These are phyloP conservation scores for Chionis minor DNA, from an alignment of 2,113 vertebrate genomes.

Conservation along the genomic window DNA sequence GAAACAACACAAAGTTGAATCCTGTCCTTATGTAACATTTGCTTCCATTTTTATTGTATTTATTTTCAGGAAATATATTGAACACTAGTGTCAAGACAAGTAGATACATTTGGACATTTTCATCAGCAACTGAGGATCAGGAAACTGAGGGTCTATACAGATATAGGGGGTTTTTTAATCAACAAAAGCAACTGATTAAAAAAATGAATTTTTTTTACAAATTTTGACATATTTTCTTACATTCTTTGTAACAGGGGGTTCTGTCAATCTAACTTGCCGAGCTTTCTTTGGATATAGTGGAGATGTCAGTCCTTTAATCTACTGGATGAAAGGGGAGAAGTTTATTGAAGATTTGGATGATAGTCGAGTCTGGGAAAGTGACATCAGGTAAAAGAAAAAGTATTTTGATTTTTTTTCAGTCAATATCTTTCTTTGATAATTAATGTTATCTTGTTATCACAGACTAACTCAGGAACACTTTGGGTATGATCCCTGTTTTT, in stretches of 20 bases:
- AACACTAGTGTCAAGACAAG: not conserved
- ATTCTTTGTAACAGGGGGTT: constrained; percentile 81
- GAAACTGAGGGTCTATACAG: not conserved
- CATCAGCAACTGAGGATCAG: not conserved
- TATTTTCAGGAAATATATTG: not conserved
- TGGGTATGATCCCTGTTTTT: not conserved
- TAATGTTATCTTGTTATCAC: not conserved
- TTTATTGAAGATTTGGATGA: constrained; percentile 99
- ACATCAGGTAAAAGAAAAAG: constrained; percentile 88
- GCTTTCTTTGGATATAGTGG: constrained; percentile 98
- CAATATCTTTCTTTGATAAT: not conserved
- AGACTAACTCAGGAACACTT: not conserved
- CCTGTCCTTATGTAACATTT: not conserved
- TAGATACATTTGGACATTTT: not conserved
- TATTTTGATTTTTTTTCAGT: not conserved
- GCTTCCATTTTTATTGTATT: not conserved
- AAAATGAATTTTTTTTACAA: not conserved
- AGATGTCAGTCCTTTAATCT: constrained; percentile 95
- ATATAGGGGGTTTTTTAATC: not conserved
- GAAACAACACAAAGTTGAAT: not conserved
- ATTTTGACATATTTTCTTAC: constrained; percentile 46
- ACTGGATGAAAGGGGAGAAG: constrained; percentile 99
- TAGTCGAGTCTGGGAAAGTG: constrained; percentile 92
- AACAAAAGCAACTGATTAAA: not conserved
- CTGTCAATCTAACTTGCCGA: constrained; percentile 93